phyloP scores from a whole-genome alignment of 2,797 vertebrate genomes.

The Tarsius wallacei region DNA sequence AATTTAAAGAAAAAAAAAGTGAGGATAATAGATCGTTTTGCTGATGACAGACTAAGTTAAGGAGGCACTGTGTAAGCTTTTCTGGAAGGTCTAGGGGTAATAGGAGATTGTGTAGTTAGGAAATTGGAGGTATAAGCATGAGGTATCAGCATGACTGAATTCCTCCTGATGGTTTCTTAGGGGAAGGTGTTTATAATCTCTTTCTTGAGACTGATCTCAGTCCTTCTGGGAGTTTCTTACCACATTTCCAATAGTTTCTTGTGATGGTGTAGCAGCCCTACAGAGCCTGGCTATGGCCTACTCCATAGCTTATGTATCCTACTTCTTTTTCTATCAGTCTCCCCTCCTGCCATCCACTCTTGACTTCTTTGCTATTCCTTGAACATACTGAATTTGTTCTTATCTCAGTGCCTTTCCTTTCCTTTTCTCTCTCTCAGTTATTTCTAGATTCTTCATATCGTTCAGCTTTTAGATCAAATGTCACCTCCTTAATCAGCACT shows the following conservation, averaged over 20 bases:
- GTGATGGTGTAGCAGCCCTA: neutral
- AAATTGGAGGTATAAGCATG: neutral
- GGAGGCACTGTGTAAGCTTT: neutral
- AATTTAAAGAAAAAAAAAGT: slow-evolving; percentile 5
- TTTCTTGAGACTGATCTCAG: neutral
- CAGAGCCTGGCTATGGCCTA: neutral
- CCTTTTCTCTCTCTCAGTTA: neutral
- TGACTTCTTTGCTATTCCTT: slow-evolving; percentile 15
- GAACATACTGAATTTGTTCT: neutral
- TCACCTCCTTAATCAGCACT: neutral
- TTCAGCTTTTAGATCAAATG: neutral
- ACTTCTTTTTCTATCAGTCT: neutral
- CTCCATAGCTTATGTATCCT: neutral
- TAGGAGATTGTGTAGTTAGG: neutral
- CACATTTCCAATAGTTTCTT: slow-evolving; percentile 9
- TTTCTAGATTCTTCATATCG: neutral
- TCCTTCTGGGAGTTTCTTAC: neutral
- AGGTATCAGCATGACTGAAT: neutral
- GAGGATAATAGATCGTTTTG: neutral
- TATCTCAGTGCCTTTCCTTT: neutral
- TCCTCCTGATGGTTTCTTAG: neutral
- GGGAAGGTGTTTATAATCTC: neutral
- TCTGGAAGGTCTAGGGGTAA: neutral
- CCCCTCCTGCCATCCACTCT: neutral
- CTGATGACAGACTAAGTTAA: neutral